Base-by-base conservation (phyloP, 2,888 invertebrate genomes). In the Liposcelis brunnea region DNA sequence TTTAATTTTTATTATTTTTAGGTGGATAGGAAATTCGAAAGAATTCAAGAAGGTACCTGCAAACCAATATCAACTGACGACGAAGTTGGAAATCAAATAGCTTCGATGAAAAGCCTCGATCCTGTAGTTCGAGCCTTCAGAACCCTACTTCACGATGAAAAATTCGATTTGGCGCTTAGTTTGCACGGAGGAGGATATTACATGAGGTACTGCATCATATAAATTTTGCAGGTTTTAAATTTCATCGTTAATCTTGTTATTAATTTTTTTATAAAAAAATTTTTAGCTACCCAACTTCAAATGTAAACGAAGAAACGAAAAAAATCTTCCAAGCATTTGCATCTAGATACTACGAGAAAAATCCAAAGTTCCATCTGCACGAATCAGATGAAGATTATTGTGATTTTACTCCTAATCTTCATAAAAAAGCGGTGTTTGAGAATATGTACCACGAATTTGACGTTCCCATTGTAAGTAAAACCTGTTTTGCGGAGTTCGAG, bases 171-270 rank as follows among this genome's bases (percentile, higher is more conserved):
- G 38, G 68, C 83, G 43, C 59, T 90, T 3, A 77, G 81, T 53
- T 64, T 89, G 37, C 75, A 80, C 31, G 80, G 84, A 1, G 87
- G 86, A 1, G 72, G 72, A 1, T 72, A 74, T 42, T 75, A 76
- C 46, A 67, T 84, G 5, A 59, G 59, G 72, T 73, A 58, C 55
- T 32, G 10, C 31, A n/a, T 26, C 33, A 15, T n/a, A n/a, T n/a
- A n/a, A n/a, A n/a, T n/a, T n/a, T n/a, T n/a, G n/a, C n/a, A n/a
- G n/a, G 14, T 10, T 31, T 19, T 18, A 5, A 8, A 12, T 46
- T 7, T 14, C 37, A 16, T 4, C 6, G 36, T n/a, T n/a, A n/a
- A 55, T 58, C 57, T 58, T 47, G 14, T 44, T 46, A 40, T 21
- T 46, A 40, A 19, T 31, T 19, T 37, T 33, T 34, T 21, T 34